Evolutionary conservation across 2,113 vertebrate species (phyloP), one percentile per base, ranked within the genome.

Genomic region (Pipa parva): DNA sequence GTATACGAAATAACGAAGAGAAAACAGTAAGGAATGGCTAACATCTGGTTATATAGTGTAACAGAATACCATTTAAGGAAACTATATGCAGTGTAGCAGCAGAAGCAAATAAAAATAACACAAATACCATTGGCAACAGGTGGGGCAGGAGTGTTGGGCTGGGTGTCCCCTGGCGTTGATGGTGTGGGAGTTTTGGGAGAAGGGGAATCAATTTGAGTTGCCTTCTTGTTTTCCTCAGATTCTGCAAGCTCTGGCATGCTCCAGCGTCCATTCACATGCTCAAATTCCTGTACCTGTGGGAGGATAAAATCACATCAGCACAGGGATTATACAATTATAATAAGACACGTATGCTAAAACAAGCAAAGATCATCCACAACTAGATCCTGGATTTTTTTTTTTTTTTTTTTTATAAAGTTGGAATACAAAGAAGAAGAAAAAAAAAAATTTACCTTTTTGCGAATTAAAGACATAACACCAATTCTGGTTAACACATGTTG

Each of bases 221-320:
- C 92, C 71, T 95, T 94, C 78, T 97, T 98, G 77, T 91, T 98
- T 75, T 97, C 95, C 76, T 97, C 94, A 70, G 93, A 84, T 77
- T 99, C 97, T 24, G 94, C 94, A 76, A 99, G 90, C 81, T 97
- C 96, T 27, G 97, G 95, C 94, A 98, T 99, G 12, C 95, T 98
- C 97, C 97, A 98, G 62, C 95, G 95, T 42, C 97, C 97, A 0
- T 99, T 99, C 54, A 99, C 95, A 13, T 97, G 95, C 75, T 98
- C 95, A 84, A 99, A 99, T 76, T 99, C 97, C 80, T 99, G 97
- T 59, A 99, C 97, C 97, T 99, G 71, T 2, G 50, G 71, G 0
- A 13, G 61, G 1, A 15, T 5, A 18, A 18, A 26, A 17, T 15
- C 13, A 24, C 15, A n/a, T 24, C 5, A 15, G 25, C 21, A 52